phyloP scores from a whole-genome alignment of 2,888 invertebrate genomes.

The Fissipunctia ypsillon region DNA sequence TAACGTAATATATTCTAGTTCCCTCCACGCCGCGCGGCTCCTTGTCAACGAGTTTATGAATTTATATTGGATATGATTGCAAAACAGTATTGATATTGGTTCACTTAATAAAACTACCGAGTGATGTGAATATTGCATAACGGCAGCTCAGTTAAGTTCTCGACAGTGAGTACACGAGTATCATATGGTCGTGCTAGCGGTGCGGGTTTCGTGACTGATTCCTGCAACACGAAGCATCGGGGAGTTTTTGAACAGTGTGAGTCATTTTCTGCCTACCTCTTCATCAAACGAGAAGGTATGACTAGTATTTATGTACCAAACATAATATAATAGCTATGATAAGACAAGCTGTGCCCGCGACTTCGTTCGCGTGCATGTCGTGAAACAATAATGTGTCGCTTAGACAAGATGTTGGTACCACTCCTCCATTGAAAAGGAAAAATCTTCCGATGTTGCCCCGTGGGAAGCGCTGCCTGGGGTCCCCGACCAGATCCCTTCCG shows the following conservation, averaged over 20 bases:
- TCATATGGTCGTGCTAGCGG: neutral
- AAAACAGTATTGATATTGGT: constrained; percentile 36
- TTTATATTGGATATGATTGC: constrained; percentile 50
- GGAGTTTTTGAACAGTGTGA: neutral
- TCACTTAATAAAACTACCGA: constrained; percentile 41
- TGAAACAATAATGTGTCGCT: too few species aligned
- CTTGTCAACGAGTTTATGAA: constrained; percentile 59
- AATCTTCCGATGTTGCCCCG: too few species aligned
- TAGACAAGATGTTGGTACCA: too few species aligned
- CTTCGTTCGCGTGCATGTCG: too few species aligned
- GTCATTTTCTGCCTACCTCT: neutral
- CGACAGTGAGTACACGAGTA: neutral
- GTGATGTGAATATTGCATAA: constrained; percentile 9
- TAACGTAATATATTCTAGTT: constrained; percentile 58
- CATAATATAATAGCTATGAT: too few species aligned
- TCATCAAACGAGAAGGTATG: too few species aligned
- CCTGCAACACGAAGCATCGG: neutral
- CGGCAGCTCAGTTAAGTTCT: neutral
- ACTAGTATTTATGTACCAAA: too few species aligned
- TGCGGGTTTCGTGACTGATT: neutral
- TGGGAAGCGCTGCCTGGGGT: too few species aligned
- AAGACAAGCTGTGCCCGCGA: too few species aligned
- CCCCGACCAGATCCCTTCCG: too few species aligned
- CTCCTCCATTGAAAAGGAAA: too few species aligned
- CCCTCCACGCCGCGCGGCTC: constrained; percentile 24